Base-by-base conservation (phyloP, 1,140 invertebrate genomes). In the Sminthurides bifidus region DNA sequence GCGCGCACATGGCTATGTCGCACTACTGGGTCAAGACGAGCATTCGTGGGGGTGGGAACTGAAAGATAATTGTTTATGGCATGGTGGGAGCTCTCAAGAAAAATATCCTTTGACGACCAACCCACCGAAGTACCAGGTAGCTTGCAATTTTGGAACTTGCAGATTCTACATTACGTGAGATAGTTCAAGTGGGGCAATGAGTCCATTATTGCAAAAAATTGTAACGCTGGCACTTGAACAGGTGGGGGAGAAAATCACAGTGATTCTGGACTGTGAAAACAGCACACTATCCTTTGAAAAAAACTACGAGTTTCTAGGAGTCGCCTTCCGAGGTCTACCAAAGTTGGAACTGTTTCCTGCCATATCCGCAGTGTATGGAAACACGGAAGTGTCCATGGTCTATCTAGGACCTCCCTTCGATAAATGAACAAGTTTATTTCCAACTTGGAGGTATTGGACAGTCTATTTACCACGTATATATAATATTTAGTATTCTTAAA, bases 381-480 rank as follows among this genome's bases (percentile, higher is more conserved):
- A 98, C 71, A 97, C 93, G 26, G 94, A 98, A 79, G 92, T 98
- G n/a, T 95, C 93, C 24, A 97, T 97, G 92, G 88, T 97, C n/a
- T 98, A 98, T 72, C 74, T 94, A 63, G 94, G 57, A 58, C 82
- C 84, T 45, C 92, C 92, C 19, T 71, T 93, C 65, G 92, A 95
- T 80, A n/a, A n/a, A n/a, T n/a, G n/a, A n/a, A n/a, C n/a, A n/a
- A n/a, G n/a, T n/a, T n/a, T n/a, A n/a, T n/a, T n/a, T n/a, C n/a
- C n/a, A n/a, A n/a, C n/a, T n/a, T n/a, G n/a, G n/a, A n/a, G n/a
- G n/a, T n/a, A n/a, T n/a, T n/a, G n/a, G n/a, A n/a, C n/a, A n/a
- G n/a, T n/a, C n/a, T n/a, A n/a, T n/a, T n/a, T n/a, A n/a, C n/a
- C n/a, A n/a, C n/a, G n/a, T n/a, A n/a, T n/a, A n/a, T n/a, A n/a